Evolutionary conservation across 2,113 vertebrate species (phyloP), one percentile per base, ranked within the genome.

Genomic region (Phyllostomus hastatus): DNA sequence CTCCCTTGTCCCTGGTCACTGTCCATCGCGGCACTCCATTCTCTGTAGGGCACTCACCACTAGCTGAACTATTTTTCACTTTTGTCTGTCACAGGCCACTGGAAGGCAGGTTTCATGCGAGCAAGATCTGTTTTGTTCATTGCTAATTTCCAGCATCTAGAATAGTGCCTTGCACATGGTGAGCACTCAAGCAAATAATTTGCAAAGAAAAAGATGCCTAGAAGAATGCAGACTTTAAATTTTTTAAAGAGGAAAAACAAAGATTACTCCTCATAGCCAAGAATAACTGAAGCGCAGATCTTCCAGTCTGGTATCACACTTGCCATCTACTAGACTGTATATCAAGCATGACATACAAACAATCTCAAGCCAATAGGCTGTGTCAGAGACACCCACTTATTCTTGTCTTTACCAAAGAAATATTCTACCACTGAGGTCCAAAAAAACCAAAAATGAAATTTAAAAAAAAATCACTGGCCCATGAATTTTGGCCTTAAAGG

Each of bases 391-490:
- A 75, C 1, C 72, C 50, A 75, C 20, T 76, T 38, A 64, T 38
- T n/a, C 33, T 12, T 12, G 31, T 72, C 48, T 91, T 96, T 76
- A 87, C 59, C 61, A 93, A 95, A 95, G n/a, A 35, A 75, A 66
- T 81, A 67, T 66, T 84, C 24, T 83, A 69, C 57, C 33, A 54
- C 10, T 80, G 83, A 91, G 41, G 8, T 57, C 11, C 87, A 16
- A 75, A 33, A 48, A 48, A 88, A 43, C 9, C 57, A 8, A 31
- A 86, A 67, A 12, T 48, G 64, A 64, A 64, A 64, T 31, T 16
- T n/a, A 12, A 50, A 48, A 12, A 54, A 57, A 17, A 81, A 57
- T 28, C 35, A 64, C 28, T 4, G 9, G n/a, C 19, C 2, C 10
- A 46, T 69, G 73, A 54, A 78, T 76, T 75, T 59, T 64, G 81